These are phyloP conservation scores for Lepus oiostolus DNA, from an alignment of 2,797 vertebrate species.

Conservation along the genomic window DNA sequence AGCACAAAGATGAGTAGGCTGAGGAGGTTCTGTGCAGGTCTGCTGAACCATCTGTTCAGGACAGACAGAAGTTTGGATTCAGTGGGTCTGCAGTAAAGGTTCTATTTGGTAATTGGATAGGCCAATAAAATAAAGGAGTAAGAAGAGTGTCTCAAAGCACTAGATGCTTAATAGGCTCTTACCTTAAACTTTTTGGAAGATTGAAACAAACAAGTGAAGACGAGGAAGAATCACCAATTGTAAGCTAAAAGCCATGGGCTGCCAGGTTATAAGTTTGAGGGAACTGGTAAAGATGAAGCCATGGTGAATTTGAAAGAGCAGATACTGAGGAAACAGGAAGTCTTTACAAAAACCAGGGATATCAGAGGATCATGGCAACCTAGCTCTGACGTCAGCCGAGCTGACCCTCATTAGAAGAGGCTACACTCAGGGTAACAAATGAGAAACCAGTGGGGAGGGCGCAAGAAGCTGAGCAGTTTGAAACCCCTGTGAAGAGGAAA, in stretches of 20 bases:
- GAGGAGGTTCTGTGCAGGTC: not conserved
- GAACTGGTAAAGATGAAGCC: not conserved
- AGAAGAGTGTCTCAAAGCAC: not conserved
- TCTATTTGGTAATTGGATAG: constrained; percentile 43
- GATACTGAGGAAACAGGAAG: not conserved
- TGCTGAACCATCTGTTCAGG: not conserved
- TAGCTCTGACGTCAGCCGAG: not conserved
- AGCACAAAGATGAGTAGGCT: not conserved
- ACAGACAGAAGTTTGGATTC: constrained; percentile 53
- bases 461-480: not conserved
- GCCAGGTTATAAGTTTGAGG: not conserved
- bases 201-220: constrained; percentile 23
- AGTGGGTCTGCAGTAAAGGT: constrained; percentile 47
- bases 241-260: not conserved
- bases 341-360: not conserved
- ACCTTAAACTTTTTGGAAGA: not conserved
- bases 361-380: not conserved
- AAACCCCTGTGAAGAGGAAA: not conserved
- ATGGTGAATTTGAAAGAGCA: not conserved
- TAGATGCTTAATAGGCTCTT: not conserved
- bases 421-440: no score
- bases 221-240: not conserved
- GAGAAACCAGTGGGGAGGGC: not conserved
- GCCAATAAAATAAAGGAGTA: constrained; percentile 18
- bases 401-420: not conserved